These are phyloP conservation scores for Cyclura pinguis DNA, from an alignment of 2,797 vertebrate genomes.

Conservation along the genomic window DNA sequence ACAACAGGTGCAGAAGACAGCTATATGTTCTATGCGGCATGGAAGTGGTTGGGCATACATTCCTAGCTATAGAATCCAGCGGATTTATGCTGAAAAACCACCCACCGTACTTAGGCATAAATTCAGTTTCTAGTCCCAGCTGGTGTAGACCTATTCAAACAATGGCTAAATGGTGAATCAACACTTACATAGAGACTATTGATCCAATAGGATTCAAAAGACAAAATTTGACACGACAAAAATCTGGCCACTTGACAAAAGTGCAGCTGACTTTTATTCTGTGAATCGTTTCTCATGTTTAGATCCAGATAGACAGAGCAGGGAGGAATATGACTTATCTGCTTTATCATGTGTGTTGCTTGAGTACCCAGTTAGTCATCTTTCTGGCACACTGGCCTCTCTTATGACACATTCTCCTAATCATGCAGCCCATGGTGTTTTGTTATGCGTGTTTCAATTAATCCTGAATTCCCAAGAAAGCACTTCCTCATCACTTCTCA, in stretches of 20 bases:
- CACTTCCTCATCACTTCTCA: no score
- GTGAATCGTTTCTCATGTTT: no score
- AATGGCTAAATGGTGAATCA: no score
- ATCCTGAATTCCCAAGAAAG: no score
- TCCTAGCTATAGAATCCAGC: neutral
- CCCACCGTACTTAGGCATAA: neutral
- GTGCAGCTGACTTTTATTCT: no score
- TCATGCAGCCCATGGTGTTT: slow-evolving; percentile 76
- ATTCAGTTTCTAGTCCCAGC: no score
- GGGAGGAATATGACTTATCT: slow-evolving; percentile 33
- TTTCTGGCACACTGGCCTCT: slow-evolving; percentile 37
- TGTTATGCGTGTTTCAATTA: slow-evolving; percentile 20
- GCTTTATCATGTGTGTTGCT: slow-evolving; percentile 15
- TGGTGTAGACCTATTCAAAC: no score
- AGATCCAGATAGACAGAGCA: slow-evolving; percentile 38
- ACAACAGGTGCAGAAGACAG: neutral
- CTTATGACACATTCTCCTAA: slow-evolving; percentile 78
- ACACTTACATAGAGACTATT: no score
- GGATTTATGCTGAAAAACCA: neutral
- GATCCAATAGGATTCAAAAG: no score
- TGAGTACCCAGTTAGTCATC: slow-evolving; percentile 69
- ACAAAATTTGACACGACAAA: neutral
- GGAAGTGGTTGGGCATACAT: neutral
- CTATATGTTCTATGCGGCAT: neutral
- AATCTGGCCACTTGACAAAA: no score